Conservation (phyloP, 1,140 invertebrate species). For the Drosophila pectinifera region DNA sequence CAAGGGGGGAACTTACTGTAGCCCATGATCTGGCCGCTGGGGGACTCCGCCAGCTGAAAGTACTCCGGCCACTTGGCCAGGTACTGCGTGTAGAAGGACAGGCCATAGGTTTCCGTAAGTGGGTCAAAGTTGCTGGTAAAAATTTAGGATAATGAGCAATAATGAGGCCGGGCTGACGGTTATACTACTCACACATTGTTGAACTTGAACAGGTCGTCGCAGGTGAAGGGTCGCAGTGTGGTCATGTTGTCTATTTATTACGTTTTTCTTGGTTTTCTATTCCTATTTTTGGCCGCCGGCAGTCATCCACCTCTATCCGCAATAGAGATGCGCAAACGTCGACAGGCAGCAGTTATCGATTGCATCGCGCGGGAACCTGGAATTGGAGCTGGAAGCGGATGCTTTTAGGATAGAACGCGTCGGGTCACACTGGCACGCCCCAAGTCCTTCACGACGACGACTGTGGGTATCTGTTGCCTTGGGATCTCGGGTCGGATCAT, state of each 20-base stretch:
- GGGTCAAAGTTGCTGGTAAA: slow-evolving; percentile 95
- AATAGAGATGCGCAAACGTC: slow-evolving; percentile 5
- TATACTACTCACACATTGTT: slow-evolving; percentile 94
- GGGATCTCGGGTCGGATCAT: slow-evolving; percentile 14
- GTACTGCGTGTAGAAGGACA: slow-evolving; percentile 99
- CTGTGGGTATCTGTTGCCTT: slow-evolving; percentile 17
- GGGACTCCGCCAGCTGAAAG: slow-evolving; percentile 98
- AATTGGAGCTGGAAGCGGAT: neutral
- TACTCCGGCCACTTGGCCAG: slow-evolving; percentile 99
- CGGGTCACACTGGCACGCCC: slow-evolving; percentile 21
- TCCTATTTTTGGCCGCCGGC: slow-evolving; percentile 13
- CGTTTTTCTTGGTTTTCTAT: neutral
- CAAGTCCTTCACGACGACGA: slow-evolving; percentile 13
- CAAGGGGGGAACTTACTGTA: slow-evolving; percentile 92
- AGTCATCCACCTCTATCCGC: neutral
- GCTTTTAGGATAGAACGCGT: no score
- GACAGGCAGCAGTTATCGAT: slow-evolving; percentile 17
- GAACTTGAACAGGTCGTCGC: slow-evolving; percentile 97
- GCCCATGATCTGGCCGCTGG: slow-evolving; percentile 98
- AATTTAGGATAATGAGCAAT: slow-evolving; percentile 10
- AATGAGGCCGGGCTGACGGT: no score
- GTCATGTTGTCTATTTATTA: slow-evolving; percentile 89
- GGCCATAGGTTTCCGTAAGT: slow-evolving; percentile 98
- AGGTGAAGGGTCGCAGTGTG: slow-evolving; percentile 95
- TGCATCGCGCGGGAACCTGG: neutral